These are phyloP conservation scores for Crenuchus spilurus DNA, from an alignment of 2,797 vertebrate genomes.

Conservation along the genomic window DNA sequence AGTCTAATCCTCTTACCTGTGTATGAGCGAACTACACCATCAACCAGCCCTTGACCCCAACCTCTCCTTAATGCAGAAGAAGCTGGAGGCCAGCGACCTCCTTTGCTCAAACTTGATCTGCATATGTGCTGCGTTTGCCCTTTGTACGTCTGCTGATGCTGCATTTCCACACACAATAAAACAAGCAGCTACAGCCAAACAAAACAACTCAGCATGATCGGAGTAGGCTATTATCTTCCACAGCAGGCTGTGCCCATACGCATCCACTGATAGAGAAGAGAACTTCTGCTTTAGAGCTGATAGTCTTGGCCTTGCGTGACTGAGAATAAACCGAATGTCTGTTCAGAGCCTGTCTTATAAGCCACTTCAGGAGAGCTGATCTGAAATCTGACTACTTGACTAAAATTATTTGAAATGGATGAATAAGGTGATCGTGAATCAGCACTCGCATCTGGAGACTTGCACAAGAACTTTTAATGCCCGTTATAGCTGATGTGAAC, in stretches of 20 bases:
- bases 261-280: constrained; percentile 9
- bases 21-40: background rate
- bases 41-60: background rate
- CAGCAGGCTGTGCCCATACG: constrained; percentile 34
- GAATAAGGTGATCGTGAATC: background rate
- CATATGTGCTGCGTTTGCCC: constrained; percentile 39
- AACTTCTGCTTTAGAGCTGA: constrained; percentile 21
- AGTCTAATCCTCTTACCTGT: background rate
- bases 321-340: constrained; percentile 15
- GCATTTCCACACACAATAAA: constrained; percentile 38
- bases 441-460: background rate
- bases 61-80: background rate
- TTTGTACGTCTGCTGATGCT: constrained; percentile 42
- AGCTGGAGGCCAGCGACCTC: background rate
- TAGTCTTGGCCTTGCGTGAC: background rate
- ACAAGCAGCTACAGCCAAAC: constrained; percentile 26
- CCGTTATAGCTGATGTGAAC: background rate
- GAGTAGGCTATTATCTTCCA: constrained; percentile 39
- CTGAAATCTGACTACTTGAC: background rate
- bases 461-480: background rate
- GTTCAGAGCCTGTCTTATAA: background rate
- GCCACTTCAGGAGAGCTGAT: background rate
- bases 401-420: background rate
- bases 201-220: constrained; percentile 31
- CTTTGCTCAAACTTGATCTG: constrained; percentile 31